Evolutionary conservation across 2,113 vertebrate species (phyloP), one percentile per base, ranked within the genome.

Genomic region (Pygoscelis adeliae): DNA sequence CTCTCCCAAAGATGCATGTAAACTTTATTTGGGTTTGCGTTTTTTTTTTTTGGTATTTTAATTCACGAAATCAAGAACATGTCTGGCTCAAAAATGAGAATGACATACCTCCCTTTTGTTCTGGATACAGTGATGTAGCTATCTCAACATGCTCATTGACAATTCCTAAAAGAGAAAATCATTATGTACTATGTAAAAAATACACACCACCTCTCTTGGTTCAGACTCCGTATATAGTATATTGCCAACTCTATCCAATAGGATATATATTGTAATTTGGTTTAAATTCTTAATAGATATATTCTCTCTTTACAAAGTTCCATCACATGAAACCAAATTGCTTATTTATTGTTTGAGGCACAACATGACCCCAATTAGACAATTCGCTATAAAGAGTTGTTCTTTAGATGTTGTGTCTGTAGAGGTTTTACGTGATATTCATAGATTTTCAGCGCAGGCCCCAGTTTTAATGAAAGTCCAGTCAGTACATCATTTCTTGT

Each of bases 381-480:
- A 92, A 76, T 95, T 87, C 6, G 97, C 98, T 99, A 99, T 55
- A 99, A 99, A 90, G 98, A 98, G 81, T 97, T 99, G 98, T 98
- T 99, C 98, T 99, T 99, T 98, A 99, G 98, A 98, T 99, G 99
- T 87, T 99, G 99, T 91, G 99, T 99, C 98, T 99, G 99, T 93
- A 99, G 98, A 82, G 99, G 99, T 96, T 99, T 99, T 97, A 99
- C 98, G 29, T 99, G 99, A 98, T 99, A 99, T 96, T 99, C 99
- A 36, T 99, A 99, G 97, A 99, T 99, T 98, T 99, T 99, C 97
- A 99, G 98, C 9, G 99, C 99, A 34, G 99, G 99, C 77, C 99
- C 99, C 93, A 99, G 98, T 98, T 99, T 99, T 98, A 99, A 99
- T 50, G 99, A 99, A 98, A 99, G 99, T 98, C 99, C 99, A 49